Evolutionary conservation across 2,113 vertebrate genomes (phyloP).

Genomic region (Campylomormyrus tamandua): DNA sequence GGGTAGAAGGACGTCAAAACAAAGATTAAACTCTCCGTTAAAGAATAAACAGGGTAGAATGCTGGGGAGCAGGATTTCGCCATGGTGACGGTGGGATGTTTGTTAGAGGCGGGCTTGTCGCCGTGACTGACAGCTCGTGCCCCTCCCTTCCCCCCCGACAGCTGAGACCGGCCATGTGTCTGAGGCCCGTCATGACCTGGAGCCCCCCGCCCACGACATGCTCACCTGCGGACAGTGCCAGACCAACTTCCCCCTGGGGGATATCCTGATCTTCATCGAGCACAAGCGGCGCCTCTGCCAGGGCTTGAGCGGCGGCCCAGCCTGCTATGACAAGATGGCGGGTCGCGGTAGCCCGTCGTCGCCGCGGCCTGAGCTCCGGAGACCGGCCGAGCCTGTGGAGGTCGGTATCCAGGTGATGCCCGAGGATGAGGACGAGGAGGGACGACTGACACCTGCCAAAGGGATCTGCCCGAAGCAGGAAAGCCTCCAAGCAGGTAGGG

Average conservation of each 20-base stretch:
- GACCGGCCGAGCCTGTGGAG: constrained; percentile 87
- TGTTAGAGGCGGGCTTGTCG: neutral
- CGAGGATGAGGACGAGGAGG: constrained; percentile 61
- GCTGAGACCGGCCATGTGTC: constrained; percentile 84
- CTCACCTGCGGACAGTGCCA: constrained; percentile 98
- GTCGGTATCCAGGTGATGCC: constrained; percentile 96
- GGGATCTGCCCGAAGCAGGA: constrained; percentile 98
- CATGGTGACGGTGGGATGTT: constrained; percentile 3
- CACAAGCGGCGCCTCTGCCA: constrained; percentile 94
- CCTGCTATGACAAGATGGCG: constrained; percentile 83
- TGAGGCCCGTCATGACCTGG: constrained; percentile 69
- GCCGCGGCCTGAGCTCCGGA: constrained; percentile 72
- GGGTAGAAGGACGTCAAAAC: neutral
- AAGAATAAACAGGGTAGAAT: neutral
- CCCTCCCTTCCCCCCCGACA: constrained; percentile 47
- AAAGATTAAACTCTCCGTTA: neutral
- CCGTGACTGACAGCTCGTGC: neutral
- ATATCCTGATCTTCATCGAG: constrained; percentile 98
- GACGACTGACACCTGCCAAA: constrained; percentile 88
- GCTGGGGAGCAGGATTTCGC: constrained; percentile 5
- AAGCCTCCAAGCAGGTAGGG: constrained; percentile 75
- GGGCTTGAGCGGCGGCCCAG: constrained; percentile 52
- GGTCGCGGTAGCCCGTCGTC: constrained; percentile 75
- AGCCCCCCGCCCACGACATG: constrained; percentile 75
- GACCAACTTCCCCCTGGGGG: constrained; percentile 96